These are phyloP conservation scores for Ariopsis seemanni DNA, from an alignment of 2,113 vertebrate genomes.

Conservation along the genomic window DNA sequence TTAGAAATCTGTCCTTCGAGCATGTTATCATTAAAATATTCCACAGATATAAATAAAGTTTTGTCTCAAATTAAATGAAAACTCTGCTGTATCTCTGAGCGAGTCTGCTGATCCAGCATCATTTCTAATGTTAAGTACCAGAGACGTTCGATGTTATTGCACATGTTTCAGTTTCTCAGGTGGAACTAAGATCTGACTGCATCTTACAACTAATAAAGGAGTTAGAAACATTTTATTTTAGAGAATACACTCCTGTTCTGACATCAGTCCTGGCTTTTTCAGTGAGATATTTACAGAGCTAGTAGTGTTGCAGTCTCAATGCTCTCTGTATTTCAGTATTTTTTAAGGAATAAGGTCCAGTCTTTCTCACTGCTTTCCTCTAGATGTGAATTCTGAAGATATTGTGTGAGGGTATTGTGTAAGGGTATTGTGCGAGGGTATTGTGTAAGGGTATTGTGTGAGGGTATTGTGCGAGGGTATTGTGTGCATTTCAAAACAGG, in stretches of 20 bases:
- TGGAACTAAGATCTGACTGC: neutral
- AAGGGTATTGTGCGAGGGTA: too few species aligned
- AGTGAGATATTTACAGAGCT: neutral
- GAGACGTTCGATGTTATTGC: neutral
- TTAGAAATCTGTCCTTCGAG: neutral
- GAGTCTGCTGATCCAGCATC: neutral
- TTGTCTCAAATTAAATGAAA: neutral
- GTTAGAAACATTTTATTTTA: neutral
- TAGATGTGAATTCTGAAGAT: neutral
- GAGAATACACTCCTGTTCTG: neutral
- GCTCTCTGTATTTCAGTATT: neutral
- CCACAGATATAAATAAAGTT: neutral
- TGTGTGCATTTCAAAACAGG: neutral
- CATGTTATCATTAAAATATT: neutral
- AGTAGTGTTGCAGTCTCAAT: neutral
- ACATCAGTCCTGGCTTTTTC: neutral
- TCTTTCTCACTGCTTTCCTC: neutral
- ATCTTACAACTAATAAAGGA: neutral
- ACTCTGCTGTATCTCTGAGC: neutral
- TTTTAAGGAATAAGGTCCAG: neutral
- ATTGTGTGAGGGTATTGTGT: too few species aligned
- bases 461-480: neutral
- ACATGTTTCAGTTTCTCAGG: neutral
- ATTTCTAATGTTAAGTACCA: neutral
- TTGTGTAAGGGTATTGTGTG: too few species aligned